Evolutionary conservation across 2,797 vertebrate species (phyloP), one percentile per base, ranked within the genome.

Genomic region (Coranthus polyacanthus): DNA sequence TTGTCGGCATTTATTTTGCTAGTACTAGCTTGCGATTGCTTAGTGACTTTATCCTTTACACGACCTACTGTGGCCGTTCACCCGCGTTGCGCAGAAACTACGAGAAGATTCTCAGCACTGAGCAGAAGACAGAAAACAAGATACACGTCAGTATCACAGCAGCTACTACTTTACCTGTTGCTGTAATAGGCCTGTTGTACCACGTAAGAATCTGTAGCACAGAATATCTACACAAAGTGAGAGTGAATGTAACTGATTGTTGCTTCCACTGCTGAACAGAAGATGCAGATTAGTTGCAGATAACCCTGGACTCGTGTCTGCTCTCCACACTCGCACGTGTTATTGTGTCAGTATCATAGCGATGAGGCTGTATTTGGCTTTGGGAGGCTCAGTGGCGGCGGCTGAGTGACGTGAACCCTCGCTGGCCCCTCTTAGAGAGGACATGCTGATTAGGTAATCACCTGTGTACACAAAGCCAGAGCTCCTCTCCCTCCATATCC

Each of bases 381-480:
- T 79, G 76, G 63, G 86, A 58, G 77, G 75, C 52, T 79, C 50
- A 39, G 24, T 62, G 17, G 72, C 78, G 83, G 60, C 55, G 67
- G 83, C 65, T 91, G 92, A 93, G 74, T 93, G 92, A 92, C 83
- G 15, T 94, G 92, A 93, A 93, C 92, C 89, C 76, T 87, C 12
- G 64, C 71, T 93, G 91, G 88, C 92, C 92, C 80, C 83, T 88
- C 86, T 79, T 38, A 75, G 59, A 80, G 83, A 89, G 88, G 88
- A 92, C 88, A 90, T 75, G 80, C 83, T 93, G 92, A 93, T 93
- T 92, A 88, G 92, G 85, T 93, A 92, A 94, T 94, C 92, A 94
- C 91, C 93, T 94, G 93, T 90, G 92, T 92, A 93, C 92, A 94
- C 92, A 94, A 83, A 86, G 79, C 83, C 81, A 36, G 37, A 73